A percentile compares a stretch with the other conserved stretches of the same genome.
Evolutionary conservation across 2,113 vertebrate species (phyloP).

Genomic region (Entelurus aequoreus): DNA sequence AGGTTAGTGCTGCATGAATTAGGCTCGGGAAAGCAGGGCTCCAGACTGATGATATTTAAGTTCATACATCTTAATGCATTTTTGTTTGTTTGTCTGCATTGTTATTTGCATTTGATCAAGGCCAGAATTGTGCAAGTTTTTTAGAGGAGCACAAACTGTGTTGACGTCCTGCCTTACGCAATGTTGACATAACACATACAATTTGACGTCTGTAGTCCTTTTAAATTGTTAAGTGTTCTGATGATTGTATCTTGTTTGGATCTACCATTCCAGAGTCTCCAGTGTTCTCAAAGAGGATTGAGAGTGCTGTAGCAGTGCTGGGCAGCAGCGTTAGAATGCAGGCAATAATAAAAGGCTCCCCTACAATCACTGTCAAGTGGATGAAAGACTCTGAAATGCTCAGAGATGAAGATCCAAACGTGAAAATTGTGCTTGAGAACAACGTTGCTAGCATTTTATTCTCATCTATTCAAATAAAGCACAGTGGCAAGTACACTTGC

Average conservation of each 20-base stretch:
- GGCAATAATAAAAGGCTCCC: slow-evolving; percentile 84
- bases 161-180: background rate
- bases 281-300: slow-evolving; percentile 86
- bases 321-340: slow-evolving; percentile 82
- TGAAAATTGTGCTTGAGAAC: slow-evolving; percentile 82
- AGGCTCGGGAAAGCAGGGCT: background rate
- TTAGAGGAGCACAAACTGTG: too few species aligned
- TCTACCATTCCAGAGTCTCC: slow-evolving; percentile 80
- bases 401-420: slow-evolving; percentile 81
- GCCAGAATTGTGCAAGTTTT: too few species aligned
- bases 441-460: slow-evolving; percentile 79
- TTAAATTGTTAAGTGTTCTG: background rate
- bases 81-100: too few species aligned
- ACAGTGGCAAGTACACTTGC: slow-evolving; percentile 85
- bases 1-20: slow-evolving; percentile 78
- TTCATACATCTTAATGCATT: background rate
- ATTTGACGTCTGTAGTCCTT: background rate
- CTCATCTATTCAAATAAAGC: slow-evolving; percentile 74
- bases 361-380: slow-evolving; percentile 85
- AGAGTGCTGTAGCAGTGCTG: slow-evolving; percentile 82
- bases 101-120: too few species aligned
- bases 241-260: too few species aligned
- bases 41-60: background rate
- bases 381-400: slow-evolving; percentile 87
- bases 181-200: background rate